Conservation (phyloP, 2,797 vertebrate genomes). For the Crocodylus rhombifer region DNA sequence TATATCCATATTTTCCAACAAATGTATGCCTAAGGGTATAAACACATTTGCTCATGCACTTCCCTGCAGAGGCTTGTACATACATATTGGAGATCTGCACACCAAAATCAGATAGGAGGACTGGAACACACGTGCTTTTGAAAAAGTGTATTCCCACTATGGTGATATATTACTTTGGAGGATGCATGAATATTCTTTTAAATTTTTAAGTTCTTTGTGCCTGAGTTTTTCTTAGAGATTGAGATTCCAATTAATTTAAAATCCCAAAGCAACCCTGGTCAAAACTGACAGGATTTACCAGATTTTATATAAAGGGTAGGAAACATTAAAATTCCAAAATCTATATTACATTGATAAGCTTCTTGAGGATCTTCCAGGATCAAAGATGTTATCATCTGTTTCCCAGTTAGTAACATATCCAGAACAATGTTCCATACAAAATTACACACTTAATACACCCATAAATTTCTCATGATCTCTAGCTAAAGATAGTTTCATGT, state of each 20-base stretch:
- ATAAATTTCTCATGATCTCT: conserved; percentile 1
- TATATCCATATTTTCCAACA: background rate
- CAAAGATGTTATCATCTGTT: background rate
- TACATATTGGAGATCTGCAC: conserved; percentile 5
- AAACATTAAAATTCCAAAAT: background rate
- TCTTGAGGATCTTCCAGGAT: background rate
- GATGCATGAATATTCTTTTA: background rate
- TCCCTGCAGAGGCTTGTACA: background rate
- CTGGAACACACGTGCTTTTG: background rate
- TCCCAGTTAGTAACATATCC: too few species aligned
- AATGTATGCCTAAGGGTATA: background rate
- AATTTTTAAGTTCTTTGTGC: background rate
- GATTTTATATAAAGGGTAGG: background rate
- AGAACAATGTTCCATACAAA: background rate
- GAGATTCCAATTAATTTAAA: background rate
- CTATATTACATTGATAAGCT: conserved; percentile 13
- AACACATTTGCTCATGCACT: background rate
- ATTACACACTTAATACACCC: background rate
- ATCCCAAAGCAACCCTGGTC: background rate
- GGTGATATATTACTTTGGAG: background rate
- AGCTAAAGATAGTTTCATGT: conserved; percentile 2
- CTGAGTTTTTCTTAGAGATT: conserved; percentile 22
- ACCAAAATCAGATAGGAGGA: background rate
- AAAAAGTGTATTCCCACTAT: background rate
- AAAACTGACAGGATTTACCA: background rate